Evolutionary conservation across 30 jellyfish, hydroid and myxozoan genomes (phyloP).

Genomic region (Phacellophora camtschatica): DNA sequence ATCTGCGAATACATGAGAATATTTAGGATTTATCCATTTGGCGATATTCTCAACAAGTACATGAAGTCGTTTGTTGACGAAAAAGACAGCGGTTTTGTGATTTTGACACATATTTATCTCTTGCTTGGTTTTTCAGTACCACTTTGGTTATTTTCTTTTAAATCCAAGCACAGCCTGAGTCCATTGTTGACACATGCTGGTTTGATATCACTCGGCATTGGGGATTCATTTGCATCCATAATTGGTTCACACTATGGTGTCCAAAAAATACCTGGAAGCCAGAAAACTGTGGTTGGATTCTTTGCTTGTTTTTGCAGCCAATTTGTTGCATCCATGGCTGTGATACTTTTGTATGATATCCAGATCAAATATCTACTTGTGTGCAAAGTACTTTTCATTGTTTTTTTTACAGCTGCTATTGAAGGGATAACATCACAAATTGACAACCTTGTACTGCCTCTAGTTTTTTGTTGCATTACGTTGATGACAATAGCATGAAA

Average conservation of each 20-base stretch:
- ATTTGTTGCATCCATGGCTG: constrained; percentile 22
- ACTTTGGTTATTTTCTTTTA: constrained; percentile 64
- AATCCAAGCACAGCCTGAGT: background rate
- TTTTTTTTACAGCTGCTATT: constrained; percentile 25
- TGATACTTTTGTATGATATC: background rate
- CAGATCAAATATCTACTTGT: background rate
- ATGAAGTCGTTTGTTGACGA: constrained; percentile 74
- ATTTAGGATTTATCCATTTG: constrained; percentile 43
- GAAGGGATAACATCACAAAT: constrained; percentile 79
- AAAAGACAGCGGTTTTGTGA: constrained; percentile 71
- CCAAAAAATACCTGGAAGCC: constrained; percentile 56
- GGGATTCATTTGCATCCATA: constrained; percentile 93
- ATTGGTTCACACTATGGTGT: constrained; percentile 79
- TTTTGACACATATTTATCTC: constrained; percentile 80
- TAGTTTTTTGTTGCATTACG: constrained; percentile 31
- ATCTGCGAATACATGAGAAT: constrained; percentile 66
- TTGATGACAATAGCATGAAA: background rate
- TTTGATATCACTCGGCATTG: constrained; percentile 83
- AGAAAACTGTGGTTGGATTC: constrained; percentile 76
- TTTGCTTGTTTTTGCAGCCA: constrained; percentile 43
- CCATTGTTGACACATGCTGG: constrained; percentile 71
- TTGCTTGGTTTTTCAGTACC: constrained; percentile 81
- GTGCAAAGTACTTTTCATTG: background rate
- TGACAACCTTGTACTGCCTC: constrained; percentile 85
- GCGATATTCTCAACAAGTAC: constrained; percentile 35